These are phyloP conservation scores for Pissodes strobi DNA, from an alignment of 1,140 invertebrate species.

Conservation along the genomic window DNA sequence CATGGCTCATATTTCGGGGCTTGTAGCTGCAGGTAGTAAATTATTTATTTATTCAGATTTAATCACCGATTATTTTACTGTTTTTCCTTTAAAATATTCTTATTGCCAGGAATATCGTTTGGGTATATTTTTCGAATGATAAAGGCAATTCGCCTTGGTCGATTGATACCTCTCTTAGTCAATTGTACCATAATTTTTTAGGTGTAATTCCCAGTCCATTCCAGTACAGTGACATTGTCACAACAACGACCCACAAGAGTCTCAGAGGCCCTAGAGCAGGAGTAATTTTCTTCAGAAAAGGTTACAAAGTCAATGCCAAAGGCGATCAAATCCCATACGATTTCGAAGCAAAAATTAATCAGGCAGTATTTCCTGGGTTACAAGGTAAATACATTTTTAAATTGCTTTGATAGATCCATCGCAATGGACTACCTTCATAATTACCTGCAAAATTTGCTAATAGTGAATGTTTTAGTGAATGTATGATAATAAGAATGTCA, in stretches of 20 bases:
- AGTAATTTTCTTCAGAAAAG: slow-evolving; percentile 89
- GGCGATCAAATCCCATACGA: slow-evolving; percentile 86
- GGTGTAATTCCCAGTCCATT: slow-evolving; percentile 88
- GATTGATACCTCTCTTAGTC: not conserved
- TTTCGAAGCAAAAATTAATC: slow-evolving; percentile 85
- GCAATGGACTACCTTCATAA: too few relatives aligned
- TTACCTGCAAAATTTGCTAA: too few relatives aligned
- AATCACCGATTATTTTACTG: too few relatives aligned
- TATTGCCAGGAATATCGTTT: too few relatives aligned
- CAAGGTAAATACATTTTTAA: slow-evolving; percentile 59
- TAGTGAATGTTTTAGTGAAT: not conserved
- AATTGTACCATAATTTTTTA: slow-evolving; percentile 34
- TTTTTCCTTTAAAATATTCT: too few relatives aligned
- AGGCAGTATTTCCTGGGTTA: slow-evolving; percentile 91
- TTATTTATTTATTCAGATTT: too few relatives aligned
- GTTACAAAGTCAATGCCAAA: slow-evolving; percentile 72
- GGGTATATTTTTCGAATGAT: too few relatives aligned
- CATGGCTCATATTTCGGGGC: slow-evolving; percentile 93
- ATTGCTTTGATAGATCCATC: too few relatives aligned
- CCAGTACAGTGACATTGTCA: slow-evolving; percentile 91
- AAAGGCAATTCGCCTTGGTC: not conserved
- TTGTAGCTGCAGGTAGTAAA: slow-evolving; percentile 76
- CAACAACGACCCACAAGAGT: slow-evolving; percentile 96
- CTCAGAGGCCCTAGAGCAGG: slow-evolving; percentile 88
- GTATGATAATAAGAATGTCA: too few relatives aligned